Conservation (phyloP, 2,888 invertebrate genomes). For the Mellilla xanthometata region DNA sequence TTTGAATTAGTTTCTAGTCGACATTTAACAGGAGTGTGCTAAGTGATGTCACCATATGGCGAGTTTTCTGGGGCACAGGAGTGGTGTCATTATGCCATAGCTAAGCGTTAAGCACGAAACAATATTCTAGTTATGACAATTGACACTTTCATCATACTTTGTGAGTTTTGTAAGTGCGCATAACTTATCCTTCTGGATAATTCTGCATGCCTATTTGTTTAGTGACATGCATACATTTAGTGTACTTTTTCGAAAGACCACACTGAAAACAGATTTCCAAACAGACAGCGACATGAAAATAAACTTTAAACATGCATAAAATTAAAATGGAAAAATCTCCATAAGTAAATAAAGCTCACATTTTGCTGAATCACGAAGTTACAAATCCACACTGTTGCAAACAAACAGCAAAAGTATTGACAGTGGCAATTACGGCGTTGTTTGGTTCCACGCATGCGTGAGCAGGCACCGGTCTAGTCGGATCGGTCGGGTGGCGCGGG, state of each 20-base stretch:
- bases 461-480: constrained; percentile 31
- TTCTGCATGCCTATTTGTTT: background rate
- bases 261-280: too few species aligned
- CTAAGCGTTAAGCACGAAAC: constrained; percentile 5
- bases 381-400: background rate
- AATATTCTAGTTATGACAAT: constrained; percentile 15
- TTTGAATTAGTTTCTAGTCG: constrained; percentile 37
- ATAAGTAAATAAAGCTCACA: too few species aligned
- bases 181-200: background rate
- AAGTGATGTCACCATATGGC: constrained; percentile 49
- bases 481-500: constrained; percentile 48
- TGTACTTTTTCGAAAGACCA: background rate
- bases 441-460: constrained; percentile 42
- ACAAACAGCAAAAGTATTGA: constrained; percentile 11
- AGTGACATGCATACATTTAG: too few species aligned
- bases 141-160: constrained; percentile 17
- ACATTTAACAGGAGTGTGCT: constrained; percentile 50
- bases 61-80: constrained; percentile 28
- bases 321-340: too few species aligned
- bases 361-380: constrained; percentile 3
- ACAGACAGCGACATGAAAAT: too few species aligned
- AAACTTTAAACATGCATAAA: too few species aligned
- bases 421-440: constrained; percentile 29
- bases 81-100: constrained; percentile 18
- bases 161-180: background rate